phyloP scores from a whole-genome alignment of 2,113 vertebrate genomes.

The Macquaria ambigua region DNA sequence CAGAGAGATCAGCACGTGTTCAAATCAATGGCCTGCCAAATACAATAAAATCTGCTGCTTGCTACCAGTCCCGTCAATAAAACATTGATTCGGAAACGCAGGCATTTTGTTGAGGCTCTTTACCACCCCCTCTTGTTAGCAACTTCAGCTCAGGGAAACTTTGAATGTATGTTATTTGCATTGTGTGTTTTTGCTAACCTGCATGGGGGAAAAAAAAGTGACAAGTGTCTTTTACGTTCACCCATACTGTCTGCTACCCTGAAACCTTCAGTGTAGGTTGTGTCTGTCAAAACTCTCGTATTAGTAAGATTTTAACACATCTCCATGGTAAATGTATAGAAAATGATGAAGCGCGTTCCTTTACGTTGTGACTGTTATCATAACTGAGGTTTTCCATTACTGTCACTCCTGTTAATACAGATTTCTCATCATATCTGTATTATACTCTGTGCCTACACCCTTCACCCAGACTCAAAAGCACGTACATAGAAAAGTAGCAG shows the following conservation, averaged over 20 bases:
- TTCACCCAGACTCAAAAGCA: slow-evolving; percentile 3
- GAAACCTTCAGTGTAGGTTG: not conserved
- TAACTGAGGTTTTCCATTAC: slow-evolving; percentile 36
- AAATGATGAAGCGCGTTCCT: not conserved
- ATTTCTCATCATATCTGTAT: slow-evolving; percentile 45
- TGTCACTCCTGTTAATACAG: not conserved
- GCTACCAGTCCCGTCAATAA: slow-evolving; percentile 58
- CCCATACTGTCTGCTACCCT: not conserved
- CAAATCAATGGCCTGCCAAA: slow-evolving; percentile 63
- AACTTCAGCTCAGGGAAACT: slow-evolving; percentile 19
- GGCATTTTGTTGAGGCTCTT: slow-evolving; percentile 33
- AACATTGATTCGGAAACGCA: slow-evolving; percentile 63
- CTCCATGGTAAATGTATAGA: not conserved
- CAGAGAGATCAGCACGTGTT: slow-evolving; percentile 57
- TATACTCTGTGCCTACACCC: not conserved
- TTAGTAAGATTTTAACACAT: not conserved
- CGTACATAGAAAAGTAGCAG: slow-evolving; percentile 16
- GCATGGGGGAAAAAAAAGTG: not conserved
- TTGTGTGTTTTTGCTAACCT: slow-evolving; percentile 5
- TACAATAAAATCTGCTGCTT: slow-evolving; percentile 67
- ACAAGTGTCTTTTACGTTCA: not conserved
- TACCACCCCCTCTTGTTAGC: not conserved
- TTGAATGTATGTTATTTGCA: not conserved
- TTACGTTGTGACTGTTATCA: slow-evolving; percentile 18
- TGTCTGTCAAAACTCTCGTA: not conserved